Base-by-base conservation (phyloP, 2,888 invertebrate genomes). In the Oeneis ivallda region DNA sequence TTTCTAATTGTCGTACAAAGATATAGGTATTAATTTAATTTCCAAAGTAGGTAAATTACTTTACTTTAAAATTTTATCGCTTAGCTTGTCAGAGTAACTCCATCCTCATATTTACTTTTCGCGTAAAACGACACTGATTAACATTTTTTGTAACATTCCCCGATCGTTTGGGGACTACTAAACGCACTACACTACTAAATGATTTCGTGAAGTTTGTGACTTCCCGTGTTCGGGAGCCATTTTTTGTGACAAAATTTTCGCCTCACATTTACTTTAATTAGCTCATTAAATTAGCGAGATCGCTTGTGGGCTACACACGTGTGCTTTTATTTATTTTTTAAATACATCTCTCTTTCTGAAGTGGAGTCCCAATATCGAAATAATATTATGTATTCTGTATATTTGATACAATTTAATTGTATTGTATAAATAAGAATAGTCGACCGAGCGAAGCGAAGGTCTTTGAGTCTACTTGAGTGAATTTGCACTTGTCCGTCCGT, bases 131-230 rank as follows among this genome's bases (percentile, higher is more conserved):
- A 69, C 49, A 65, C 60, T 67, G 71, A 69, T 62, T 49, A 62
- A 61, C 57, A 64, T 71, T 77, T 79, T 79, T 79, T 73, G 64
- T 68, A 61, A 67, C 74, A 78, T 77, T 76, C 77, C 71, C 66
- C 62, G 59, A 72, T 65, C 73, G 72, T 72, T 73, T 57, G 59
- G 76, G 75, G 75, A 75, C 72, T 72, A 74, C 75, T 73, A 70
- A 74, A 74, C 41, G 41, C 73, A 70, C 71, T 75, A 60, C 73
- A 70, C 71, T 75, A 60, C 62, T 65, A 70, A 72, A 76, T 75
- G 78, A 76, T 76, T 78, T 67, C 72, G 73, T 75, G 72, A 74
- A 74, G 67, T 78, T 74, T 75, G 75, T 74, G 74, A 74, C 79
- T 78, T 77, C 79, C 79, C 58, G 49, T 43, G 10, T 72, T 66